These are phyloP conservation scores for Protosalanx chinensis DNA, from an alignment of 2,797 vertebrate genomes.

Conservation along the genomic window DNA sequence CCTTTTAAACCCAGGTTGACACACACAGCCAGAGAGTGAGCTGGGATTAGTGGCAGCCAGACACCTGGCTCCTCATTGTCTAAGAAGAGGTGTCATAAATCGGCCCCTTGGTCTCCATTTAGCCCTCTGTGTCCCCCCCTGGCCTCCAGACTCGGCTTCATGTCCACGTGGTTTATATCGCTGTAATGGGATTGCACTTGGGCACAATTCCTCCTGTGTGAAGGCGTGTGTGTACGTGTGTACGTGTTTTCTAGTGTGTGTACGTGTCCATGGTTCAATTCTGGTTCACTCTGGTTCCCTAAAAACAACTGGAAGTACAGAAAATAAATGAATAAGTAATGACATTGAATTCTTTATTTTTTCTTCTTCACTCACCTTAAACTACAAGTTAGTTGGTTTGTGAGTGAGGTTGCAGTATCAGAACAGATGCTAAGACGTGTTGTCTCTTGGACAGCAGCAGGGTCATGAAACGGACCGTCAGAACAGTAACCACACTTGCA, in stretches of 20 bases:
- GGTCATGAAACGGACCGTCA: neutral
- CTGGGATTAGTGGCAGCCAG: slow-evolving; percentile 53
- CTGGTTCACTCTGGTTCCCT: no score
- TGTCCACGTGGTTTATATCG: slow-evolving; percentile 39
- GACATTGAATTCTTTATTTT: neutral
- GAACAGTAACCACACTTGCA: neutral
- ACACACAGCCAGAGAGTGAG: slow-evolving; percentile 32
- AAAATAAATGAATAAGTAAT: neutral
- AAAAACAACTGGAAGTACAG: neutral
- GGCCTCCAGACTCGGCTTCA: slow-evolving; percentile 52
- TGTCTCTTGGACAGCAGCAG: neutral
- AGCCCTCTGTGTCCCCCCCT: slow-evolving; percentile 15
- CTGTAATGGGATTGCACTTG: slow-evolving; percentile 52
- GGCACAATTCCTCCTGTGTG: slow-evolving; percentile 34
- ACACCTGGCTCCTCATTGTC: slow-evolving; percentile 54
- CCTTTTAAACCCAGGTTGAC: neutral
- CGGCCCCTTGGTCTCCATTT: slow-evolving; percentile 40
- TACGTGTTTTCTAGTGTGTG: neutral
- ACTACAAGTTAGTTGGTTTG: neutral
- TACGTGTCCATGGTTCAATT: neutral
- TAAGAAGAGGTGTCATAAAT: slow-evolving; percentile 50
- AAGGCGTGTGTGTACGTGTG: neutral
- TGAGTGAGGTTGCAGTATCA: neutral
- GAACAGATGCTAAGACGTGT: neutral
- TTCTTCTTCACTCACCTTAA: neutral